A percentile compares a stretch with the other conserved stretches of the same genome.
Conservation (phyloP, 1,140 invertebrate genomes). For the Orchesella cincta region DNA sequence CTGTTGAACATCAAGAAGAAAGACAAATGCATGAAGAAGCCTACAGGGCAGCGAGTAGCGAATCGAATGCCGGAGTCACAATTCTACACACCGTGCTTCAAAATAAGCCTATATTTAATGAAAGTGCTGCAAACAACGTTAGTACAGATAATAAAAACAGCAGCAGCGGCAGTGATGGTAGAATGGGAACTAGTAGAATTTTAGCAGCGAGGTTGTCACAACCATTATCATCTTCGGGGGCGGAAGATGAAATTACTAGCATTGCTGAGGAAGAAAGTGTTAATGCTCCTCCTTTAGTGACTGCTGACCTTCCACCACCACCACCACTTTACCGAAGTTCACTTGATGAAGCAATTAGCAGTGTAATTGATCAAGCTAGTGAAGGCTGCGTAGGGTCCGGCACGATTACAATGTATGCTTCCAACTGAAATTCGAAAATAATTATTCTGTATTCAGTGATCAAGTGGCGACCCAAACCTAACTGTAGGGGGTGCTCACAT, state of each 20-base stretch:
- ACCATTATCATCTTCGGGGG: background rate
- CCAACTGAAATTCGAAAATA: no score
- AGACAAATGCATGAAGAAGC: background rate
- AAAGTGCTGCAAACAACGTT: background rate
- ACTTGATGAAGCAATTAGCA: background rate
- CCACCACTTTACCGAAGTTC: background rate
- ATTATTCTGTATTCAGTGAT: no score
- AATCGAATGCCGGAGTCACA: background rate
- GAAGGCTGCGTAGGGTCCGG: background rate
- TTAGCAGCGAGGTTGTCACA: background rate
- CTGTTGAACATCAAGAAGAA: background rate
- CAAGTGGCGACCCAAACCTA: no score
- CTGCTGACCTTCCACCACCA: background rate
- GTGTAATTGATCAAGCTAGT: conserved; percentile 17
- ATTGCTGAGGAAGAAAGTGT: background rate
- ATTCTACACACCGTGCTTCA: background rate
- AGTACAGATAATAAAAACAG: background rate
- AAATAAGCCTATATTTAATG: no score
- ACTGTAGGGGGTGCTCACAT: no score
- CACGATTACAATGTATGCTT: conserved; percentile 10
- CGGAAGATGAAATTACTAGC: background rate
- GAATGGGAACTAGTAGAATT: background rate
- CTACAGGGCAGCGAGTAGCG: no score
- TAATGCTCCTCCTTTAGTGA: background rate
- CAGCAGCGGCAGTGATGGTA: background rate